Evolutionary conservation across 1,140 invertebrate species (phyloP).

Genomic region (Lasioglossum baleicum): DNA sequence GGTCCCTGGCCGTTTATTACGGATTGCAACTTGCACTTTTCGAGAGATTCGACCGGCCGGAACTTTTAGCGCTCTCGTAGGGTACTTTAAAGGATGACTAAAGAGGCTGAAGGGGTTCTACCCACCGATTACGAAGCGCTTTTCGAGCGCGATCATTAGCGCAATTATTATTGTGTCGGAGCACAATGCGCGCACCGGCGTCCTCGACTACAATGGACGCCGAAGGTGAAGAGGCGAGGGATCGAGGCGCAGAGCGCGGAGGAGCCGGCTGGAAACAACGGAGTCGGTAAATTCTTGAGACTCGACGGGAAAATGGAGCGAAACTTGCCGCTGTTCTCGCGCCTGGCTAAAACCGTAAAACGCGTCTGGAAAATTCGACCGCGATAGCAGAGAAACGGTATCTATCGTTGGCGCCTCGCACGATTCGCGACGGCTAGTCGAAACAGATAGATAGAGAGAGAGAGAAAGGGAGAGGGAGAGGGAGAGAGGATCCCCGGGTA

Average conservation of each 20-base stretch:
- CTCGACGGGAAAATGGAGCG: no score
- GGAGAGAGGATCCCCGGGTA: constrained; percentile 18
- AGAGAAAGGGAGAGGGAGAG: no score
- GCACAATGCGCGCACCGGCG: constrained; percentile 71
- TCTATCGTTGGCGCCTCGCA: no score
- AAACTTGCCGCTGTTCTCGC: no score
- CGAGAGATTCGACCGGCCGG: not conserved
- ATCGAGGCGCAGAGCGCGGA: no score
- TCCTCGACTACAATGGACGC: constrained; percentile 67
- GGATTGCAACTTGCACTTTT: constrained; percentile 37
- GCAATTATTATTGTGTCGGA: constrained; percentile 76
- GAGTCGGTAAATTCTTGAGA: constrained; percentile 34
- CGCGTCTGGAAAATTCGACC: no score
- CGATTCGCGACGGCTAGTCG: no score
- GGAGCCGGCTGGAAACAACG: no score
- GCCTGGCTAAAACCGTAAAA: no score
- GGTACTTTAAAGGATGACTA: constrained; percentile 46
- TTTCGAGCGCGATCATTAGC: constrained; percentile 74
- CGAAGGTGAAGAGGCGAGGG: constrained; percentile 55
- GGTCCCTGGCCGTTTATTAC: constrained; percentile 18
- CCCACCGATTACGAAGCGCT: constrained; percentile 68
- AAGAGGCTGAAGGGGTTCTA: constrained; percentile 50
- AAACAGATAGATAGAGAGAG: no score
- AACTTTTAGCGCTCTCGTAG: constrained; percentile 33
- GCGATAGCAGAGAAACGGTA: no score